Base-by-base conservation (phyloP, 2,797 vertebrate species). In the Melanotaenia boesemani region DNA sequence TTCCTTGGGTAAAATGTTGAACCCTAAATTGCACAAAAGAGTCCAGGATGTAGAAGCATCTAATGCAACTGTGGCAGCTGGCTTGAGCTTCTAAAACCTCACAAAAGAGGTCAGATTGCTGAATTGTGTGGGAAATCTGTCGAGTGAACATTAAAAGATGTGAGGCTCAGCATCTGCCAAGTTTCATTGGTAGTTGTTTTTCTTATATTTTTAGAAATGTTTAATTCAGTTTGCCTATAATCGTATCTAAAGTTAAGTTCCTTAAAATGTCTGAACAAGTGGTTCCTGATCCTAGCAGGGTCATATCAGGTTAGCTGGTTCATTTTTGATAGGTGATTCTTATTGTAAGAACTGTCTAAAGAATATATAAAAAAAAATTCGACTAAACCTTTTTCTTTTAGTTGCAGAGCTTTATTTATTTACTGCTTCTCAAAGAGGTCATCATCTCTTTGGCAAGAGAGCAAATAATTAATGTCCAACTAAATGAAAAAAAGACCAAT, bases 381-480 rank as follows among this genome's bases (percentile, higher is more conserved):
- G 55, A 13, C 50, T 12, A 24, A 46, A 52, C 6, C 15, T 6
- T 36, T 50, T 28, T 69, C 18, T 62, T 74, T 66, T 18, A 68
- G 50, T 32, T 39, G 46, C 39, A 28, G 41, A 28, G 11, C 15
- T 63, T 44, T 28, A 70, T 82, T 70, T 72, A 70, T 65, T 67
- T 59, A 57, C 7, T n/a, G 62, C 44, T 37, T 67, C 30, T 57
- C 54, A 66, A 63, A 59, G 54, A 39, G 50, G 69, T 65, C 26
- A 30, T 50, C 4, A 77, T 70, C 64, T 72, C 22, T 63, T 75
- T 52, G 37, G 56, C 18, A 64, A 36, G 55, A 65, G 12, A 63
- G 28, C 12, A 59, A 73, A 60, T 60, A 28, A 67, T 56, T 8
- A 36, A 34, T 69, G 10, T 67, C 16, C 72, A 58, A 80, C 72